Evolutionary conservation across 2,888 invertebrate species (phyloP).

Genomic region (Dastarcus helophoroides): DNA sequence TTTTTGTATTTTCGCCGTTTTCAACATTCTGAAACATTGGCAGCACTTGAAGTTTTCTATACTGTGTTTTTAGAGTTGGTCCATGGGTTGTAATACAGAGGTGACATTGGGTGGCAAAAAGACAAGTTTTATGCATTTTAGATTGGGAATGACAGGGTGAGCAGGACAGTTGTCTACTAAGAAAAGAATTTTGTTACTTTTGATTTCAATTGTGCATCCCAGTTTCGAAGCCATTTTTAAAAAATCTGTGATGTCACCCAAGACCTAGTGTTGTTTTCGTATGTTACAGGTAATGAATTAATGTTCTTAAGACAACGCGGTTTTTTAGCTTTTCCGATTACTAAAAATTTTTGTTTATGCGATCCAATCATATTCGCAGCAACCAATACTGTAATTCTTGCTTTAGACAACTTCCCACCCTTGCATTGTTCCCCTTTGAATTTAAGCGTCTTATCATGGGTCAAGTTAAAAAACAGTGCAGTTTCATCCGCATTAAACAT

Average conservation of each 20-base stretch:
- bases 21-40: slow-evolving; percentile 8
- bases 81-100: slow-evolving; percentile 14
- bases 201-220: slow-evolving; percentile 20
- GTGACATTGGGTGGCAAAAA: slow-evolving; percentile 23
- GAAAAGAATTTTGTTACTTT: slow-evolving; percentile 22
- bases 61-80: slow-evolving; percentile 18
- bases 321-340: slow-evolving; percentile 19
- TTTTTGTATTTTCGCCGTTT: slow-evolving; percentile 7
- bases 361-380: slow-evolving; percentile 20
- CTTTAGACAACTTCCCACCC: slow-evolving; percentile 18
- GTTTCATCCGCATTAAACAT: slow-evolving; percentile 16
- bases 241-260: slow-evolving; percentile 28
- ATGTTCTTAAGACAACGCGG: slow-evolving; percentile 22
- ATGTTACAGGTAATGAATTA: slow-evolving; percentile 16
- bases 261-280: slow-evolving; percentile 23
- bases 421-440: slow-evolving; percentile 16
- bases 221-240: slow-evolving; percentile 15
- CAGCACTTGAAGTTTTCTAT: slow-evolving; percentile 10
- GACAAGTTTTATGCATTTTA: slow-evolving; percentile 12
- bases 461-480: slow-evolving; percentile 13
- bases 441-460: slow-evolving; percentile 13
- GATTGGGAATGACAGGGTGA: slow-evolving; percentile 16
- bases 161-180: slow-evolving; percentile 26
- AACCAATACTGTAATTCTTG: slow-evolving; percentile 19
- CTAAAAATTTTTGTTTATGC: slow-evolving; percentile 18